Base-by-base conservation (phyloP, 23 tunicate genomes). In the Botrylloides violaceus region DNA sequence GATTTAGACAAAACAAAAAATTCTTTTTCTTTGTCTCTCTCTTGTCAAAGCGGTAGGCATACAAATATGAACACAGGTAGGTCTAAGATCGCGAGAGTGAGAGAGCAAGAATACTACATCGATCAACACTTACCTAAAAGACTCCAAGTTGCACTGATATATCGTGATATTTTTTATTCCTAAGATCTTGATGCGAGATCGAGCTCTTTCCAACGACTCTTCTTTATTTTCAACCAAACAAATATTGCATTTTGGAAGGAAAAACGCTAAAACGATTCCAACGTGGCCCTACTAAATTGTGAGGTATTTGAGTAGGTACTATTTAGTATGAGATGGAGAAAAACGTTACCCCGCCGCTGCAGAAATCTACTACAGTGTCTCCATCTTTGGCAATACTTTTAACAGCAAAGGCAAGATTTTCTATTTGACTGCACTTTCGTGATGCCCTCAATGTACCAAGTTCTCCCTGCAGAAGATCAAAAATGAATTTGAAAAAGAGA, bases 331-430 rank as follows among this genome's bases (percentile, higher is more conserved):
- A 29, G 24, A 9, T 7, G 23, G 9, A 24, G 20, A 24, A 38
- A 36, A 43, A 26, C 36, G 84, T 87, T 27, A 87, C 98, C 37
- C 99, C 99, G 30, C 99, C 99, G 71, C 92, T 64, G 80, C 99
- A 95, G 68, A 95, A 95, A 64, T 95, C 99, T 50, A 95, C 99
- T 37, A 95, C 75, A 0, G 49, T 63, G 33, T 95, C 86, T 1
- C 86, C 92, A 32, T 78, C 50, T 70, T 70, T 79, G 36, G 82
- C 79, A 31, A 87, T 47, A 2, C 39, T 24, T 37, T 71, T 78
- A 2, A 82, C 86, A 12, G 71, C 79, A 36, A 43, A 34, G 3
- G 77, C 65, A 28, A 95, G 26, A 34, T 95, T 95, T 79, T 95
- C 88, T 37, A 95, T 81, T 65, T 95, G 99, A 5, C 66, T 83